A percentile compares a stretch with the other conserved stretches of the same genome.
Conservation (phyloP, 2,888 invertebrate species). For the Nasonovia ribisnigri region DNA sequence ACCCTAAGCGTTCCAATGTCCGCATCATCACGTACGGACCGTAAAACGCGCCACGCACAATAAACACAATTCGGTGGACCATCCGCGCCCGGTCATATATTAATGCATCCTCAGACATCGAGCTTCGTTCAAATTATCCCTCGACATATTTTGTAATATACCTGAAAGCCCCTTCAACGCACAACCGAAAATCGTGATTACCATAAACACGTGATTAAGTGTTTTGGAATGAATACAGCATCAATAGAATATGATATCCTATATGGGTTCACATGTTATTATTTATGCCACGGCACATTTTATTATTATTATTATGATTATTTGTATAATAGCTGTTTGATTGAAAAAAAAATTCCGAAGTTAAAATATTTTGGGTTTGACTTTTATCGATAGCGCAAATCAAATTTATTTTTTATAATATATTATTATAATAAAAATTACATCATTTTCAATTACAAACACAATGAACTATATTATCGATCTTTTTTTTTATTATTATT, state of each 20-base stretch:
- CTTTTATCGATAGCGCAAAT: neutral
- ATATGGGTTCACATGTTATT: neutral
- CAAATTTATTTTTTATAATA: neutral
- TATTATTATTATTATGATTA: neutral
- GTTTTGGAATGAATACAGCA: neutral
- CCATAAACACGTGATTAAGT: slow-evolving; percentile 57
- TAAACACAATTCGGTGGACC: slow-evolving; percentile 60
- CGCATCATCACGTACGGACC: slow-evolving; percentile 59
- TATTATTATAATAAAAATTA: neutral
- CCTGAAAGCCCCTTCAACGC: slow-evolving; percentile 38
- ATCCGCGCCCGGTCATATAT: slow-evolving; percentile 25
- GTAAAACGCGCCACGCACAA: slow-evolving; percentile 62
- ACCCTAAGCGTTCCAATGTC: slow-evolving; percentile 59
- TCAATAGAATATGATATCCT: neutral
- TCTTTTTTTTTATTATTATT: neutral
- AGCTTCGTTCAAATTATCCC: slow-evolving; percentile 7
- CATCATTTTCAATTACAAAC: neutral
- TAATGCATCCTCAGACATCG: slow-evolving; percentile 41
- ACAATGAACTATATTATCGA: neutral
- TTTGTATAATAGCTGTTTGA: neutral
- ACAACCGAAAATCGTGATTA: slow-evolving; percentile 36
- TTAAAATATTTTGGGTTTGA: neutral
- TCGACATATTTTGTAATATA: slow-evolving; percentile 19
- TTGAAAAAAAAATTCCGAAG: neutral
- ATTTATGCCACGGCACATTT: slow-evolving; percentile 34